These are phyloP conservation scores for Leptinotarsa undecemlineata DNA, from an alignment of 1,140 invertebrate genomes.

Conservation along the genomic window DNA sequence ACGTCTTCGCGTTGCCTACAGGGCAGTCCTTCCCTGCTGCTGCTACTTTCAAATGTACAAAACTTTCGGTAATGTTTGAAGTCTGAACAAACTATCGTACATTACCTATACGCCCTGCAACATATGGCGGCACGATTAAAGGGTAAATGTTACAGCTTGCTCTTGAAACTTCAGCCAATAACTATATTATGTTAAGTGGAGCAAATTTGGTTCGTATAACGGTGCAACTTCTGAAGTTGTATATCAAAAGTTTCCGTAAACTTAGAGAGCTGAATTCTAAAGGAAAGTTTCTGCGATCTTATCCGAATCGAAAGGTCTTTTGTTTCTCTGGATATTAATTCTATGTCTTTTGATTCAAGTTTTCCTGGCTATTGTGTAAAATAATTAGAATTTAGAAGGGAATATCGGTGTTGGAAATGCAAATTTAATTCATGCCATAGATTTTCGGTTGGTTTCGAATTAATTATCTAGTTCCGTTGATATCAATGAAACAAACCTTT, in stretches of 20 bases:
- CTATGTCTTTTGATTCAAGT: neutral
- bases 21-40: slow-evolving; percentile 6
- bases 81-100: slow-evolving; percentile 35
- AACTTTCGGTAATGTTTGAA: slow-evolving; percentile 34
- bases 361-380: too few relatives aligned
- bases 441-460: too few relatives aligned
- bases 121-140: slow-evolving; percentile 33
- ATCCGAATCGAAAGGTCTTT: neutral
- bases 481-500: too few relatives aligned
- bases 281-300: neutral
- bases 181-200: slow-evolving; percentile 35
- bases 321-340: neutral
- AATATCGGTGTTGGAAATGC: too few relatives aligned
- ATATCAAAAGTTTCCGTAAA: slow-evolving; percentile 31
- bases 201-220: slow-evolving; percentile 30
- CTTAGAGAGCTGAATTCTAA: neutral
- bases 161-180: slow-evolving; percentile 35
- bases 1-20: slow-evolving; percentile 7
- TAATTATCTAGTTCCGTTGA: too few relatives aligned
- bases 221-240: slow-evolving; percentile 20
- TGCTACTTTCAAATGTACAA: slow-evolving; percentile 13
- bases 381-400: too few relatives aligned
- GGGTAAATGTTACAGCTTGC: slow-evolving; percentile 35
- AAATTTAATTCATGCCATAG: too few relatives aligned
- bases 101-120: slow-evolving; percentile 37